These are phyloP conservation scores for Episyrphus balteatus DNA, from an alignment of 1,140 invertebrate species.

Conservation along the genomic window DNA sequence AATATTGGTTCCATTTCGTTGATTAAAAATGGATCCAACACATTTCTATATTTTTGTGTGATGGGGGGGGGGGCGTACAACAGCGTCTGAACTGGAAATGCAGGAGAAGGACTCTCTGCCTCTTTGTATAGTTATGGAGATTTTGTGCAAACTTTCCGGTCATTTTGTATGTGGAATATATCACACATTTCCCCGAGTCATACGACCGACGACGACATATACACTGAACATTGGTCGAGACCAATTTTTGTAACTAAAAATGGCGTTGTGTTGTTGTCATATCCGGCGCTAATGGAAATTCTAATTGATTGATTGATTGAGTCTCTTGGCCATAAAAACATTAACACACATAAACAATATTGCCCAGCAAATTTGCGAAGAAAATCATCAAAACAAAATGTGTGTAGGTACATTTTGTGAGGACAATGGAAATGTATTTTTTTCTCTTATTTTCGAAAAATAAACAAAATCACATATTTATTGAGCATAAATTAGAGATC, in stretches of 20 bases:
- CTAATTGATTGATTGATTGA: slow-evolving; percentile 2
- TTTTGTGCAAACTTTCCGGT: not conserved
- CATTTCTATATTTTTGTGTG: too few relatives aligned
- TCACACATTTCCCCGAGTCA: too few relatives aligned
- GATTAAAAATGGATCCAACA: not conserved
- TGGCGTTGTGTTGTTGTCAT: slow-evolving; percentile 1
- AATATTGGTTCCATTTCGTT: slow-evolving; percentile 3
- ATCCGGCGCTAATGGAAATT: slow-evolving; percentile 3
- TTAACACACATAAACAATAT: too few relatives aligned
- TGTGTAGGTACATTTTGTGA: too few relatives aligned
- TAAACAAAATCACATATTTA: too few relatives aligned
- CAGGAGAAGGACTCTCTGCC: too few relatives aligned
- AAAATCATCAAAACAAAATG: too few relatives aligned
- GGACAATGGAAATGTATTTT: too few relatives aligned
- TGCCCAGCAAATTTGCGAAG: too few relatives aligned
- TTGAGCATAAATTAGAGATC: too few relatives aligned
- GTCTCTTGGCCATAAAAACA: not conserved
- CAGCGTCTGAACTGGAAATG: not conserved
- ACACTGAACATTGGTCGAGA: not conserved
- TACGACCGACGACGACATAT: too few relatives aligned
- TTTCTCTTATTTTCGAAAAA: too few relatives aligned
- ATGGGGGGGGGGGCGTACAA: not conserved
- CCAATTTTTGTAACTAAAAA: not conserved
- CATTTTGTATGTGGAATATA: not conserved
- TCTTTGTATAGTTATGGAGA: not conserved